Evolutionary conservation across 2,113 vertebrate genomes (phyloP).

Genomic region (Nothocercus julius): DNA sequence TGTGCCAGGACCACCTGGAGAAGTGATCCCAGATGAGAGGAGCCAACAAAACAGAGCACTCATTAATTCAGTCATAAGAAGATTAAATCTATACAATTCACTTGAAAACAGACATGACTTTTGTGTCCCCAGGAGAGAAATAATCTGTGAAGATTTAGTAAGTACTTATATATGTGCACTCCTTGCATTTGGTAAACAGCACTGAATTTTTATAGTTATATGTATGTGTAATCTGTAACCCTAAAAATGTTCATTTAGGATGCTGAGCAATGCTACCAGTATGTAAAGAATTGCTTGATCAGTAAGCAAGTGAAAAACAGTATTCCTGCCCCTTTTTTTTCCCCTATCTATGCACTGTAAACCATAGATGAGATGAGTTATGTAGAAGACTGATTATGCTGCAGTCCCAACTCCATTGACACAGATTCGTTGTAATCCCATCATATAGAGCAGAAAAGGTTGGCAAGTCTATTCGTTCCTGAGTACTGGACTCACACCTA

Average conservation of each 20-base stretch:
- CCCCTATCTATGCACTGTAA: fast-evolving
- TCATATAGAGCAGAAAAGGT: fast-evolving
- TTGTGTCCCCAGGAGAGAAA: neutral
- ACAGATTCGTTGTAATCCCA: neutral
- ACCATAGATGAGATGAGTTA: neutral
- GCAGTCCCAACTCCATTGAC: neutral
- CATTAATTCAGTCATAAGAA: neutral
- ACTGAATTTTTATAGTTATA: fast-evolving
- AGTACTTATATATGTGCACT: fast-evolving
- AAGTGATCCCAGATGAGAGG: neutral
- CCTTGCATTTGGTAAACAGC: fast-evolving
- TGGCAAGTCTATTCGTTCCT: constrained; percentile 15
- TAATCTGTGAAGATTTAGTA: neutral
- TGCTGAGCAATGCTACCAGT: neutral
- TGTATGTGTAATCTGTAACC: neutral
- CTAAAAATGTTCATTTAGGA: neutral
- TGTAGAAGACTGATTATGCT: neutral
- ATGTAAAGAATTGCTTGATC: neutral
- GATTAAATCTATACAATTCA: neutral
- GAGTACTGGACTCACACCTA: neutral
- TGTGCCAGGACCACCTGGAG: neutral
- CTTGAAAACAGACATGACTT: neutral
- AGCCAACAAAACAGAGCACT: neutral
- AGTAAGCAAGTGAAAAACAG: neutral
- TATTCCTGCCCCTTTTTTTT: neutral